Percentiles rank a stretch among this genome's conserved stretches.
These are phyloP conservation scores for Pseudanteris insignis DNA, from an alignment of 2,888 invertebrate species.

Conservation along the genomic window DNA sequence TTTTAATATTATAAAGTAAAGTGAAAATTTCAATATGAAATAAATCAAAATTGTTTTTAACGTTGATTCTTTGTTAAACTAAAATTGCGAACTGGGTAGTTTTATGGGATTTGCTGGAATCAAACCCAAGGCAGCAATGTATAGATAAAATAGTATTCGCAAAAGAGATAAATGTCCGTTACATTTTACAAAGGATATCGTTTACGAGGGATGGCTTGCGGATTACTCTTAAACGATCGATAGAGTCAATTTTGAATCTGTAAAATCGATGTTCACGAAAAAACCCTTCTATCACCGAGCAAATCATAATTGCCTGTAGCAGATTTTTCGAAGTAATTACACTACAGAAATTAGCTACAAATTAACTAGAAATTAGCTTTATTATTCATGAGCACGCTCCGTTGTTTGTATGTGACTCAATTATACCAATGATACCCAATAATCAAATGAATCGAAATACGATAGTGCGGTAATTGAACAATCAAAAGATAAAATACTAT, in stretches of 20 bases:
- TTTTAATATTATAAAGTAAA: too few species aligned
- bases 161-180: slow-evolving; percentile 62
- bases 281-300: slow-evolving; percentile 18
- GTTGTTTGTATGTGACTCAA: slow-evolving; percentile 26
- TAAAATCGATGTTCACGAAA: slow-evolving; percentile 29
- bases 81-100: slow-evolving; percentile 10
- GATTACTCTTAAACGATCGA: slow-evolving; percentile 58
- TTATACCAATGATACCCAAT: slow-evolving; percentile 25
- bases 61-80: too few species aligned
- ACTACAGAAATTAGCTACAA: slow-evolving; percentile 34
- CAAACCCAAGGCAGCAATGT: slow-evolving; percentile 28
- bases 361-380: slow-evolving; percentile 34
- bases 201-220: slow-evolving; percentile 50
- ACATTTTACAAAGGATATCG: slow-evolving; percentile 60
- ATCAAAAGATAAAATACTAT: too few species aligned
- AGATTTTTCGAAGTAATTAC: slow-evolving; percentile 39
- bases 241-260: slow-evolving; percentile 43
- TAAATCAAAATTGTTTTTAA: too few species aligned
- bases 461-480: slow-evolving; percentile 26
- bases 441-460: slow-evolving; percentile 19
- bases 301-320: slow-evolving; percentile 33
- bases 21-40: too few species aligned
- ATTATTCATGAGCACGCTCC: slow-evolving; percentile 23
- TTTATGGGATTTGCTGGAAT: slow-evolving; percentile 28
- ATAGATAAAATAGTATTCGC: slow-evolving; percentile 50